phyloP scores from a whole-genome alignment of 2,888 invertebrate genomes.

The Thymelicus sylvestris region DNA sequence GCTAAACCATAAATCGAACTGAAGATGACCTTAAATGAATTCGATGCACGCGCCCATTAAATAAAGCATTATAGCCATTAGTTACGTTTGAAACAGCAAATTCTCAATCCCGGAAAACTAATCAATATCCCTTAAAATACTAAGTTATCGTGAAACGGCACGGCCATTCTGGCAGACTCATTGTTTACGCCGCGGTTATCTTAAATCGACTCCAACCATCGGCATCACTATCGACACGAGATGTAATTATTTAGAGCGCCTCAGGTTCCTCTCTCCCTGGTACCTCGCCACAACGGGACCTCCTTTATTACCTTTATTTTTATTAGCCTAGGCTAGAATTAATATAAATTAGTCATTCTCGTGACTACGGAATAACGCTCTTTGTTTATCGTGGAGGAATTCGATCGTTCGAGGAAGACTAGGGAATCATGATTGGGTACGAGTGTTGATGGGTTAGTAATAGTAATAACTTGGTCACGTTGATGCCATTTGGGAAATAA shows the following conservation, averaged over 20 bases:
- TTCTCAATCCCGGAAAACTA: constrained; percentile 27
- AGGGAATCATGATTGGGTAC: too few relatives aligned
- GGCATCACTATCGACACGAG: constrained; percentile 45
- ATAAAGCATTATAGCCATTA: constrained; percentile 22
- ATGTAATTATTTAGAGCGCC: constrained; percentile 46
- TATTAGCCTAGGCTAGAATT: constrained; percentile 33
- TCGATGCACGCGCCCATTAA: constrained; percentile 28
- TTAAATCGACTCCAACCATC: constrained; percentile 45
- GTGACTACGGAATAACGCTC: constrained; percentile 24
- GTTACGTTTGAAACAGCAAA: constrained; percentile 17
- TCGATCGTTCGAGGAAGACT: too few relatives aligned
- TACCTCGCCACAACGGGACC: constrained; percentile 36
- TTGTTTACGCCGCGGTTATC: constrained; percentile 43
- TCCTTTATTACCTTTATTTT: constrained; percentile 35
- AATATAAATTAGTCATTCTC: constrained; percentile 14
- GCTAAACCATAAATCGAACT: constrained; percentile 25
- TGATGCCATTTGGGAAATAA: too few relatives aligned
- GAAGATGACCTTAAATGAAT: constrained; percentile 34
- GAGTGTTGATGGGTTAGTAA: too few relatives aligned
- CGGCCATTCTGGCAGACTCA: constrained; percentile 19
- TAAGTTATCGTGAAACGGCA: constrained; percentile 25
- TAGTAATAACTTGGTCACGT: too few relatives aligned
- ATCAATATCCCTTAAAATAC: constrained; percentile 36
- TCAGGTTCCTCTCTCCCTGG: constrained; percentile 30
- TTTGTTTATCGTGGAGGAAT: constrained; percentile 14